Base-by-base conservation (phyloP, 2,113 vertebrate genomes). In the Bubalus kerabau region DNA sequence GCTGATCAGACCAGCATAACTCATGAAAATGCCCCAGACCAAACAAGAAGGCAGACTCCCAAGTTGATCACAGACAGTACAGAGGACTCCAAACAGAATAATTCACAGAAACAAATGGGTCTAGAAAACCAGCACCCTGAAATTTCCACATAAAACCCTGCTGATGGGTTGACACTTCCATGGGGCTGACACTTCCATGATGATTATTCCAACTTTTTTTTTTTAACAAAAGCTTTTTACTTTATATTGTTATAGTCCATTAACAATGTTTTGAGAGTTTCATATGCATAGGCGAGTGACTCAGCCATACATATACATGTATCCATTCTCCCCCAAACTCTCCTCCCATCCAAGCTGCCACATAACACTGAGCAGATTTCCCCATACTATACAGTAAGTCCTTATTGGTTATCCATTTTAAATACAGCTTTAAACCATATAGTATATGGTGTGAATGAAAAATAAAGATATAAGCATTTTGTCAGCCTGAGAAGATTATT, bases 391-490 rank as follows among this genome's bases (percentile, higher is more conserved):
- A 76, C 36, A 74, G 19, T 40, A 40, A 36, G 67, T 74, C 36
- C 67, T 74, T 74, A 40, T 74, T 24, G 21, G 59, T 40, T 74
- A 24, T 43, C 67, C 36, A 74, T 74, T 74, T 74, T 74, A 74
- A 74, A 74, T 40, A 40, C 5, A 24, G 21, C 24, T 74, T 93
- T 62, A 90, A 93, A 32, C 24, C 7, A 71, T 0, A 6, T 54
- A 71, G 4, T 43, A 60, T 84, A 96, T 88, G 2, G 6, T 24
- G 4, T 90, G 57, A 84, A 90, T 87, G 86, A 92, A 86, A 97
- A 90, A 40, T 60, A 81, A 84, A 84, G 32, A 76, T 67, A 26
- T 52, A 92, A 76, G 21, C 80, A 92, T 74, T 95, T 86, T 89
- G 40, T 82, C 10, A 94, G 17, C 5, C 54, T 82, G 13, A 56